These are phyloP conservation scores for Luperina nickerlii DNA, from an alignment of 2,888 invertebrate species.

Conservation along the genomic window DNA sequence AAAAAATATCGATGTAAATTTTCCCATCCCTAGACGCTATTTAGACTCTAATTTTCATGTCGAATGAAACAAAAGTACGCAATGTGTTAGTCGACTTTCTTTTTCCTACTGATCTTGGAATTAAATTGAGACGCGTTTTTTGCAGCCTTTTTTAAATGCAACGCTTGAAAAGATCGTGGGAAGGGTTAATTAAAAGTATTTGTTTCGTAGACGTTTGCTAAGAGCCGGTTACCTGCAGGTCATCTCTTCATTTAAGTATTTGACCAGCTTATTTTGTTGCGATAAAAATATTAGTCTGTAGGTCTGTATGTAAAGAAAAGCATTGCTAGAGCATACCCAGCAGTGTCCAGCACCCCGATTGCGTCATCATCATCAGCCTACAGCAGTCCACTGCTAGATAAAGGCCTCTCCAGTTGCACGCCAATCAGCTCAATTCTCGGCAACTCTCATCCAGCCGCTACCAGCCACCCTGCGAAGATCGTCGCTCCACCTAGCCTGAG, in stretches of 20 bases:
- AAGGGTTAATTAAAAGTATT: slow-evolving; percentile 44
- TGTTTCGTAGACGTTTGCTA: neutral
- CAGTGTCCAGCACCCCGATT: neutral
- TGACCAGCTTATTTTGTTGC: no score
- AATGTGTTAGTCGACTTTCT: slow-evolving; percentile 34
- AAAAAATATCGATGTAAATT: slow-evolving; percentile 72
- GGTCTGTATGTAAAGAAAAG: no score
- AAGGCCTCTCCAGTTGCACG: no score
- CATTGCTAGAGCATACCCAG: no score
- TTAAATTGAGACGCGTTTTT: slow-evolving; percentile 40
- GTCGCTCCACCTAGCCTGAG: no score
- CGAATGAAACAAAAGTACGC: slow-evolving; percentile 58
- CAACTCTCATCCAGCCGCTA: no score
- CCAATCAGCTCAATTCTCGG: no score
- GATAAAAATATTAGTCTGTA: no score
- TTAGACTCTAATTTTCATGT: slow-evolving; percentile 64
- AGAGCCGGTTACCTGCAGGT: slow-evolving; percentile 14
- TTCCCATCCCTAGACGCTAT: slow-evolving; percentile 66
- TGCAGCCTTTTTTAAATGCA: slow-evolving; percentile 15
- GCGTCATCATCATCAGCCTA: no score
- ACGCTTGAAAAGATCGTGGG: slow-evolving; percentile 15
- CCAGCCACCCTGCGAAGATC: no score
- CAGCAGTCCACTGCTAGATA: no score
- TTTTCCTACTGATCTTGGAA: slow-evolving; percentile 43
- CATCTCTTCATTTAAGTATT: slow-evolving; percentile 9